Evolutionary conservation across 2,797 vertebrate genomes (phyloP).

Genomic region (Macropodus opercularis): DNA sequence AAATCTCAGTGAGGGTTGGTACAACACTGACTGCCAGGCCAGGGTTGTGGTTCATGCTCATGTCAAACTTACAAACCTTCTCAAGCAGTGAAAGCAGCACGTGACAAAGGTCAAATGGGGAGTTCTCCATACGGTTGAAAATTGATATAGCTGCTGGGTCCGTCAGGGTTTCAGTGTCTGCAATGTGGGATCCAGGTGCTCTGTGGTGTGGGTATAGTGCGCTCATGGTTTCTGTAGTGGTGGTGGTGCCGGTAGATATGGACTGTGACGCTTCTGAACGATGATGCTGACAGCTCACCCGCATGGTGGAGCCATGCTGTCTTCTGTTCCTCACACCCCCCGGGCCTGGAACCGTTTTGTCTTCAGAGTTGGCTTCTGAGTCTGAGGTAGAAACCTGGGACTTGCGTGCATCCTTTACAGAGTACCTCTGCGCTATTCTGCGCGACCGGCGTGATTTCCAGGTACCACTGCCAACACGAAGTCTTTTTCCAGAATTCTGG

Average conservation of each 20-base stretch:
- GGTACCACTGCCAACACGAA: constrained; percentile 70
- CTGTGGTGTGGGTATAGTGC: constrained; percentile 73
- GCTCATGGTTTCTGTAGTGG: constrained; percentile 66
- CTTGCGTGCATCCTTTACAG: constrained; percentile 89
- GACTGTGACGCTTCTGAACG: constrained; percentile 66
- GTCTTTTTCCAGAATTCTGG: constrained; percentile 75
- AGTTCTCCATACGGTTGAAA: constrained; percentile 87
- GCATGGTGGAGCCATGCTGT: constrained; percentile 80
- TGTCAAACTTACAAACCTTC: constrained; percentile 96
- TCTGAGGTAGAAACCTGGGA: constrained; percentile 94
- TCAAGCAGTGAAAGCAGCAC: constrained; percentile 93
- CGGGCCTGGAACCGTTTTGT: constrained; percentile 72
- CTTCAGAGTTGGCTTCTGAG: constrained; percentile 91
- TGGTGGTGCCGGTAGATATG: constrained; percentile 32
- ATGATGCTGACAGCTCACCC: constrained; percentile 77
- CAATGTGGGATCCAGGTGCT: constrained; percentile 67
- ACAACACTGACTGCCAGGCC: constrained; percentile 89
- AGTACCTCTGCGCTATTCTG: constrained; percentile 87
- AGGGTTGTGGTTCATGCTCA: constrained; percentile 89
- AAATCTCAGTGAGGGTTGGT: constrained; percentile 92
- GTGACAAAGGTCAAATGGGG: constrained; percentile 94
- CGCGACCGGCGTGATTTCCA: constrained; percentile 84
- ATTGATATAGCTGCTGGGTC: constrained; percentile 84
- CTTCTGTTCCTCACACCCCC: constrained; percentile 78
- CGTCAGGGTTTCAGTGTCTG: constrained; percentile 78